phyloP scores from a whole-genome alignment of 2,113 vertebrate species.

The Rhipidura dahli region DNA sequence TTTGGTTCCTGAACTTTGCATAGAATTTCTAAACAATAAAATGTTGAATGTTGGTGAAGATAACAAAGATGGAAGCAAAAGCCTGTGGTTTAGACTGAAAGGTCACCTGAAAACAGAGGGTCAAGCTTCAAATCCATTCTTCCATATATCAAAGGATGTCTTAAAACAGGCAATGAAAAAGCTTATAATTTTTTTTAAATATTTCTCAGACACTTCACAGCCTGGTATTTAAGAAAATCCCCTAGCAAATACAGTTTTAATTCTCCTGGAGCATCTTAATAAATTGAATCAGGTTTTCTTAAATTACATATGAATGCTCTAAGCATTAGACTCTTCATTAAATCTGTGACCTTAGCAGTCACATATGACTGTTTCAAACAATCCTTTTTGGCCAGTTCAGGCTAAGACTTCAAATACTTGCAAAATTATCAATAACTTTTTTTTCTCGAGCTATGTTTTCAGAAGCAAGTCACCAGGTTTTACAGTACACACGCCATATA shows the following conservation, averaged over 20 bases:
- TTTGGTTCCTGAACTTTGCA: not conserved
- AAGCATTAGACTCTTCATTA: not conserved
- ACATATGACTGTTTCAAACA: not conserved
- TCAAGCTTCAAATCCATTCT: not conserved
- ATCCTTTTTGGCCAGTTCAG: not conserved
- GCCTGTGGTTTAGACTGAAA: not conserved
- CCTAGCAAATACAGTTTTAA: not conserved
- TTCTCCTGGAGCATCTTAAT: not conserved
- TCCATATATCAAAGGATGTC: not conserved
- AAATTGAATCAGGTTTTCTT: not conserved
- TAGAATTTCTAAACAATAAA: not conserved
- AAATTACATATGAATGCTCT: not conserved
- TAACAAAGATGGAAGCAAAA: not conserved
- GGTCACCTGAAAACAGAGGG: not conserved
- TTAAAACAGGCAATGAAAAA: not conserved
- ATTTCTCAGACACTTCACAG: not conserved
- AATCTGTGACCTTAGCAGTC: not conserved
- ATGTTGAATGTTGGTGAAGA: not conserved
- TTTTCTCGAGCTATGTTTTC: not conserved
- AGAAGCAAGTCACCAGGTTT: not conserved
- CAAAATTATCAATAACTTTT: not conserved
- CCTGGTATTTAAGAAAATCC: not conserved
- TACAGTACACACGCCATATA: not conserved
- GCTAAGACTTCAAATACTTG: not conserved
- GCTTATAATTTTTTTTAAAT: not conserved